Base-by-base conservation (phyloP, 2,888 invertebrate genomes). In the Archips crataeganus region DNA sequence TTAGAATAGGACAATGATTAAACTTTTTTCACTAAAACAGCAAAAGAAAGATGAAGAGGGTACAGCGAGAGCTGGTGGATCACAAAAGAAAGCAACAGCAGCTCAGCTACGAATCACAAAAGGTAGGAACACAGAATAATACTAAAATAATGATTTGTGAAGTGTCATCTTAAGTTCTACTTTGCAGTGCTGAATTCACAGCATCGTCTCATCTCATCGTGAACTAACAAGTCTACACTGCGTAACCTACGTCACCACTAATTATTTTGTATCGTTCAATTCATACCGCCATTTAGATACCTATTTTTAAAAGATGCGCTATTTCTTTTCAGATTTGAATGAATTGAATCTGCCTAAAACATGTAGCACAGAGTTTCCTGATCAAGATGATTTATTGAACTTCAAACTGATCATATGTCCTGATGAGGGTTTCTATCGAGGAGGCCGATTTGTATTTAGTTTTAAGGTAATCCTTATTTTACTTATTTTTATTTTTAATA, bases 21-120 rank as follows among this genome's bases (percentile, higher is more conserved):
- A 99, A 96, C 96, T 99, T 95, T 99, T 99, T 96, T 98, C 99
- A 82, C 95, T 99, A 89, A 99, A 99, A 95, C 98, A 99, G 95
- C 98, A 99, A 95, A 98, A 99, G 95, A 99, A 99, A 96, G 99
- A 99, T 96, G 99, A 98, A 87, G 98, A 98, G 92, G 96, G 97
- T 82, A 96, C 96, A 78, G 89, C 95, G 76, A 89, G 94, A 85
- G 92, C 93, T 77, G 94, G 94, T 76, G 94, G 94, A 80, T 97
- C 97, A 82, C 98, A 98, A 92, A 98, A 99, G 94, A 98, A 98
- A 93, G 98, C 98, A 79, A 98, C 99, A 79, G 99, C 99, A 83
- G 99, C 99, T 79, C 99, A 99, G 93, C 95, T 99, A 87, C 97
- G 99, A 93, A 98, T 99, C 87, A 98, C 98, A 90, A 99, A 99